Evolutionary conservation across 2,888 invertebrate genomes (phyloP).

Genomic region (Cataglyphis rosenhaueri): DNA sequence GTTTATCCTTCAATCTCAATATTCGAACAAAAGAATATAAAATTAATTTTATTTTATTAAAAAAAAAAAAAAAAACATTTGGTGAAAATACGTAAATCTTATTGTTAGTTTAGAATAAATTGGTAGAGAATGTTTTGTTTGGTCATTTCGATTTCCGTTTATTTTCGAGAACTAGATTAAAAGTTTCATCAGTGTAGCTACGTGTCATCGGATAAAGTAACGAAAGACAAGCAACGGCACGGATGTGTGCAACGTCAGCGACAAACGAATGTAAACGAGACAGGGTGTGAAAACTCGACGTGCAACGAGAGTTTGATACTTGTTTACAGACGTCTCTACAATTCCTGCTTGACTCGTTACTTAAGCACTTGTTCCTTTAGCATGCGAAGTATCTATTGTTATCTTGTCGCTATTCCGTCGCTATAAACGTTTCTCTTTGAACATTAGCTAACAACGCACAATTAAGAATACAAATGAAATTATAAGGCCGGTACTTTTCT

Average conservation of each 20-base stretch:
- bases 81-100: background rate
- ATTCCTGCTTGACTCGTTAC: slow-evolving; percentile 60
- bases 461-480: slow-evolving; percentile 1
- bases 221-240: slow-evolving; percentile 62
- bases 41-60: background rate
- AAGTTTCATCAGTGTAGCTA: slow-evolving; percentile 46
- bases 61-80: background rate
- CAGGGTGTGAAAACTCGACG: slow-evolving; percentile 69
- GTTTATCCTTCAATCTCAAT: background rate
- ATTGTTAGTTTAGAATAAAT: background rate
- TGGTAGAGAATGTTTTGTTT: background rate
- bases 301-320: slow-evolving; percentile 74
- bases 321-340: slow-evolving; percentile 72
- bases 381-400: slow-evolving; percentile 49
- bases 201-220: slow-evolving; percentile 53
- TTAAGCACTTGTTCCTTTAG: slow-evolving; percentile 51
- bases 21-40: background rate
- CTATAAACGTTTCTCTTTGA: slow-evolving; percentile 17
- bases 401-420: slow-evolving; percentile 27
- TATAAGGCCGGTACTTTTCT: background rate
- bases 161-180: slow-evolving; percentile 61
- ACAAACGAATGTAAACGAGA: slow-evolving; percentile 75
- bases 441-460: background rate
- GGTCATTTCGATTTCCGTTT: slow-evolving; percentile 11
- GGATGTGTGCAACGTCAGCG: slow-evolving; percentile 58